Conservation (phyloP, 2,888 invertebrate species). For the Celastrina argiolus region DNA sequence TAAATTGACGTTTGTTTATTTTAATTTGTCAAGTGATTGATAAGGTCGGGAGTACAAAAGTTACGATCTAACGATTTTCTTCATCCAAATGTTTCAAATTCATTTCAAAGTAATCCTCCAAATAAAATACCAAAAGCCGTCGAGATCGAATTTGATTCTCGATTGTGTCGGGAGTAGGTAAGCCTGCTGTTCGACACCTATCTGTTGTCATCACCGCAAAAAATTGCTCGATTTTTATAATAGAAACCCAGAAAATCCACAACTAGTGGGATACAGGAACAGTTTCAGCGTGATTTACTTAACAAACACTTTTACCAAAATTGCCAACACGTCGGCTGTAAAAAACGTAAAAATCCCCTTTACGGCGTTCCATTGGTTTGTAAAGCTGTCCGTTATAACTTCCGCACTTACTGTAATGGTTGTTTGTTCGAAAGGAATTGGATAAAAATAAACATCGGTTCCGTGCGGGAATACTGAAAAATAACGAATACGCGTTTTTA, state of each 20-base stretch:
- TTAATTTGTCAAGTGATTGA: too few relatives aligned
- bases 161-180: too few relatives aligned
- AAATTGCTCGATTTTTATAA: background rate
- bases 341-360: constrained; percentile 30
- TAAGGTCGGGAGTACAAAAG: too few relatives aligned
- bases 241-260: background rate
- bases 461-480: background rate
- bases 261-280: background rate
- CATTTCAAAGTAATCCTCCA: too few relatives aligned
- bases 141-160: too few relatives aligned
- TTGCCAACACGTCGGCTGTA: constrained; percentile 34
- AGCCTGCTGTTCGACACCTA: too few relatives aligned
- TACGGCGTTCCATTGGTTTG: constrained; percentile 38
- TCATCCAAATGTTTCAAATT: too few relatives aligned
- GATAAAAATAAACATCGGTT: constrained; percentile 13
- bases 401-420: constrained; percentile 61
- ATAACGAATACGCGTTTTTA: constrained; percentile 2
- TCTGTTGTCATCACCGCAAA: background rate
- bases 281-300: constrained; percentile 11
- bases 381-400: constrained; percentile 43
- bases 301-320: constrained; percentile 19
- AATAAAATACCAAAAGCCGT: too few relatives aligned
- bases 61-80: too few relatives aligned
- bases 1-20: too few relatives aligned
- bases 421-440: constrained; percentile 20